Evolutionary conservation across 2,797 vertebrate species (phyloP).

Genomic region (Poliocrania exsul): DNA sequence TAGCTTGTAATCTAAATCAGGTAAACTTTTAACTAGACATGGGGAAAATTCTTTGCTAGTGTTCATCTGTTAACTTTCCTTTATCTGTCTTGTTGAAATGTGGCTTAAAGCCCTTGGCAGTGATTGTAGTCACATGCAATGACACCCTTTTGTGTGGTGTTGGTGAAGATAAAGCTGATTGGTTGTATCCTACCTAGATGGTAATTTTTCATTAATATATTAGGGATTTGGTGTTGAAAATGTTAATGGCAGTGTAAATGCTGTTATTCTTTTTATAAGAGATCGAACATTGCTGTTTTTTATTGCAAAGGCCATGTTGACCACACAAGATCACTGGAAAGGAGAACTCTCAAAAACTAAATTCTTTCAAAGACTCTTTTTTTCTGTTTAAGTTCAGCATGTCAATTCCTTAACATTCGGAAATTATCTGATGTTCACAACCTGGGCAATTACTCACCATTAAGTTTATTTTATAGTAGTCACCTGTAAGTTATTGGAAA

Average conservation of each 20-base stretch:
- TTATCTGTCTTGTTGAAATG: slow-evolving; percentile 34
- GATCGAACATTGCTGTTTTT: background rate
- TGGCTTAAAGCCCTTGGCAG: slow-evolving; percentile 25
- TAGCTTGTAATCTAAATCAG: slow-evolving; percentile 17
- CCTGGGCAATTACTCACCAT: slow-evolving; percentile 5
- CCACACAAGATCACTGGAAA: background rate
- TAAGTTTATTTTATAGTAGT: slow-evolving; percentile 4
- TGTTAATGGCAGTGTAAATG: background rate
- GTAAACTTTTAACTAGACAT: background rate
- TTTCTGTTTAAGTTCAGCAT: background rate
- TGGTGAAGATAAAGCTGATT: slow-evolving; percentile 45
- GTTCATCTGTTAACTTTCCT: background rate
- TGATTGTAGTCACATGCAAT: slow-evolving; percentile 22
- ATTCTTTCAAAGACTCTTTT: background rate
- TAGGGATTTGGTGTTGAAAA: background rate
- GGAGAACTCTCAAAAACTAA: background rate
- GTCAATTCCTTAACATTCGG: background rate
- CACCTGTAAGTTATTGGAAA: slow-evolving; percentile 23
- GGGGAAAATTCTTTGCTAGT: background rate
- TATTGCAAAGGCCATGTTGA: background rate
- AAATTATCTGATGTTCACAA: background rate
- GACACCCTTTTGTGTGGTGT: background rate
- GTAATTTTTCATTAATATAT: slow-evolving; percentile 22
- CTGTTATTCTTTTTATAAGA: background rate
- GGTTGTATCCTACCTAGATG: slow-evolving; percentile 32